Evolutionary conservation across 2,113 vertebrate genomes (phyloP).

Genomic region (Xyliphius kryptos): DNA sequence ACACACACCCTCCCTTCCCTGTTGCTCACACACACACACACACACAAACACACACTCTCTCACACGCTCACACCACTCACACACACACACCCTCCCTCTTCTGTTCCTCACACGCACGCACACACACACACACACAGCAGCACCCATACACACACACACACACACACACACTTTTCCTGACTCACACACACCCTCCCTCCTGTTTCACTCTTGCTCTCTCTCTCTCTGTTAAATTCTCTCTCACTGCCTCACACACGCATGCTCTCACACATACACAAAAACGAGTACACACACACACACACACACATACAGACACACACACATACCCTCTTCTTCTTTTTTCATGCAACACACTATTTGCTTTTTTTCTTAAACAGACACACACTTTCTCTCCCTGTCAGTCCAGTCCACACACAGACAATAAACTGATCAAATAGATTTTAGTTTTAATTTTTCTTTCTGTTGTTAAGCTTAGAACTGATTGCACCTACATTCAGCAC

Average conservation of each 20-base stretch:
- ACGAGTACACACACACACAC: slow-evolving; percentile 35
- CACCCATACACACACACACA: background rate
- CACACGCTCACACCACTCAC: too few species aligned
- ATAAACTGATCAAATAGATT: background rate
- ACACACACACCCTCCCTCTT: too few species aligned
- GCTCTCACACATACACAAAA: slow-evolving; percentile 21
- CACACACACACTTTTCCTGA: slow-evolving; percentile 27
- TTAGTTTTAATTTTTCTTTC: background rate
- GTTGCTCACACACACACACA: slow-evolving; percentile 1
- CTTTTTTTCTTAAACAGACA: slow-evolving; percentile 54
- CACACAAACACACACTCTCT: slow-evolving; percentile 3
- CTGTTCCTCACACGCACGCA: too few species aligned
- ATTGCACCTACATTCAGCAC: background rate
- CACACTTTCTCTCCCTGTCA: slow-evolving; percentile 39
- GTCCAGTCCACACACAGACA: slow-evolving; percentile 2
- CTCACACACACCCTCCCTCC: slow-evolving; percentile 36
- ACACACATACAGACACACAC: slow-evolving; percentile 31
- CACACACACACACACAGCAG: too few species aligned
- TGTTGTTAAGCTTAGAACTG: background rate
- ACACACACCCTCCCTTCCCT: slow-evolving; percentile 10
- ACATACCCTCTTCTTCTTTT: slow-evolving; percentile 36
- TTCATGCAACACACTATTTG: slow-evolving; percentile 51
- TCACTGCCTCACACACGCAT: slow-evolving; percentile 22
- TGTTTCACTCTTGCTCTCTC: slow-evolving; percentile 9
- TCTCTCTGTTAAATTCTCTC: slow-evolving; percentile 32